Percentiles rank a stretch among this genome's conserved stretches.
These are phyloP conservation scores for Zaprionus tsacasi DNA, from an alignment of 1,140 invertebrate species.

Conservation along the genomic window DNA sequence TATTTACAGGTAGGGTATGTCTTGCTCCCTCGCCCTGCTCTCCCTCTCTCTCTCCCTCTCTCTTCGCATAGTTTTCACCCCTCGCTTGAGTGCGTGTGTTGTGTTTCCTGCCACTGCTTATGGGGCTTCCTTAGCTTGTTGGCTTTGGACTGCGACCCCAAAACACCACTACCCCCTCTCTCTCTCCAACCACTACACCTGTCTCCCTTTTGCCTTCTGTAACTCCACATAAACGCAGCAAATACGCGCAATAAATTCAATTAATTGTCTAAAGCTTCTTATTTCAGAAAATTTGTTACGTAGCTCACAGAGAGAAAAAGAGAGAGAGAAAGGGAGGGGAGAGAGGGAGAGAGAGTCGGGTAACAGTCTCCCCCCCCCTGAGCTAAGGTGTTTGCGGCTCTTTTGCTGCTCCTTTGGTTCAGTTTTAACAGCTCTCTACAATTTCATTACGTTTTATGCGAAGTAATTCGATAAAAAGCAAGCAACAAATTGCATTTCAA, in stretches of 20 bases:
- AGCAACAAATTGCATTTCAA: conserved; percentile 27
- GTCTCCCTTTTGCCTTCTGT: background rate
- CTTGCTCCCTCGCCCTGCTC: no score
- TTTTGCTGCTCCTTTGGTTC: background rate
- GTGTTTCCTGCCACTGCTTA: conserved; percentile 31
- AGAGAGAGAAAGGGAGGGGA: no score
- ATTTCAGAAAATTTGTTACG: conserved; percentile 57
- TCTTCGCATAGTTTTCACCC: conserved; percentile 7
- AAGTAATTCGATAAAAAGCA: conserved; percentile 45
- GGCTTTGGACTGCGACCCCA: conserved; percentile 16
- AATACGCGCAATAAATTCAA: conserved; percentile 66
- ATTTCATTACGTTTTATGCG: conserved; percentile 45
- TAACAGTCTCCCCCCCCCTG: background rate
- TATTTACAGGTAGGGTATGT: conserved; percentile 28
- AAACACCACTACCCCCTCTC: background rate
- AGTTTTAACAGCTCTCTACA: conserved; percentile 39
- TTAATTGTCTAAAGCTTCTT: conserved; percentile 65
- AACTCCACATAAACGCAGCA: conserved; percentile 42
- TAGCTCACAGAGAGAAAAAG: background rate
- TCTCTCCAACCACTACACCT: background rate
- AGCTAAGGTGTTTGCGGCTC: conserved; percentile 35
- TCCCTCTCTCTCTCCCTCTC: background rate
- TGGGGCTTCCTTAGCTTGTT: conserved; percentile 50
- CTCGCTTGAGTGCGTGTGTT: background rate
- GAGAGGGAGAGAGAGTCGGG: no score